phyloP scores from a whole-genome alignment of 2,888 invertebrate species.

The Sinodicranocentrus sp. region DNA sequence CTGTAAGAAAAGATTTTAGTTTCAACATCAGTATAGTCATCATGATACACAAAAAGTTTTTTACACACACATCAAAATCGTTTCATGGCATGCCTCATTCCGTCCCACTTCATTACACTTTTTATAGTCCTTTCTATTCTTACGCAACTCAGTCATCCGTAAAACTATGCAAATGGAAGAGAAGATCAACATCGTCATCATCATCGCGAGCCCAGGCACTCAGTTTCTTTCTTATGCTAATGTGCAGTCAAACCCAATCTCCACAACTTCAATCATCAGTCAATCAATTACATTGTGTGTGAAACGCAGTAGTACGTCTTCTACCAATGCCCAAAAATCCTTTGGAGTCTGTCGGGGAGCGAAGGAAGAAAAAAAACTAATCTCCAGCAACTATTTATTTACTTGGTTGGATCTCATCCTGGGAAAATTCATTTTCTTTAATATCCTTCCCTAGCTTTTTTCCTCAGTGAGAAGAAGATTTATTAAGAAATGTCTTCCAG shows the following conservation, averaged over 20 bases:
- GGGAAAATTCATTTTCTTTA: conserved; percentile 39
- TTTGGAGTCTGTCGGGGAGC: conserved; percentile 19
- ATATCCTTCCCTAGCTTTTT: not conserved
- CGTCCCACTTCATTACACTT: conserved; percentile 57
- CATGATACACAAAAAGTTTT: conserved; percentile 26
- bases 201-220: not conserved
- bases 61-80: conserved; percentile 26
- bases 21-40: conserved; percentile 18
- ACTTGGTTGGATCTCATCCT: conserved; percentile 2
- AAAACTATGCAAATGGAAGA: conserved; percentile 45
- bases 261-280: conserved; percentile 52
- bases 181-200: conserved; percentile 1
- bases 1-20: conserved; percentile 19
- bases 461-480: conserved; percentile 5
- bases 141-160: conserved; percentile 54
- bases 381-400: conserved; percentile 48
- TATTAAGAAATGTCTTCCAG: conserved; percentile 27
- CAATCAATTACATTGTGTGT: conserved; percentile 48
- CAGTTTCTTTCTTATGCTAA: conserved; percentile 34
- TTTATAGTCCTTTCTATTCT: conserved; percentile 53
- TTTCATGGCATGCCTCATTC: conserved; percentile 38
- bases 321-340: not conserved
- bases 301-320: conserved; percentile 1
- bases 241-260: conserved; percentile 43
- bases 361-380: conserved; percentile 32